Percentiles rank a stretch among this genome's conserved stretches.
Evolutionary conservation across 2,888 invertebrate genomes (phyloP).

Genomic region (Andrena dorsata): DNA sequence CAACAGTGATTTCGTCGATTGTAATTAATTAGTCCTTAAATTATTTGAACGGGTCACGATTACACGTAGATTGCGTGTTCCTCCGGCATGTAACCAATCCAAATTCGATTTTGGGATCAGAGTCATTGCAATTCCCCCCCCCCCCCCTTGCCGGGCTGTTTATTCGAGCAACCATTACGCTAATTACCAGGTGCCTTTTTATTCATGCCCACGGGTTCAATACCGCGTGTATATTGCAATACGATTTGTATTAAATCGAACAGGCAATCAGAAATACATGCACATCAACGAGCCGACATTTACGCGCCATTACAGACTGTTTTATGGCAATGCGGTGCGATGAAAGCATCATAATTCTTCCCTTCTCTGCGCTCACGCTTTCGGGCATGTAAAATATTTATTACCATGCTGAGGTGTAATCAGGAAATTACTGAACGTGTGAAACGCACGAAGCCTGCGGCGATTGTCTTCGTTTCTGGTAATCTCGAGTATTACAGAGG

Average conservation of each 20-base stretch:
- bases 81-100: neutral
- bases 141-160: neutral
- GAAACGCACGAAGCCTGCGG: neutral
- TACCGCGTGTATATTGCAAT: neutral
- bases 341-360: neutral
- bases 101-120: slow-evolving; percentile 6
- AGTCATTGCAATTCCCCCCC: neutral
- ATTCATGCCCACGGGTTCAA: neutral
- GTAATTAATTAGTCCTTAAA: slow-evolving; percentile 42
- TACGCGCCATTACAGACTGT: neutral
- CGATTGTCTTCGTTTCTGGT: neutral
- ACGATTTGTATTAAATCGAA: neutral
- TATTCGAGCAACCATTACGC: slow-evolving; percentile 3
- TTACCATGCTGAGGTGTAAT: neutral
- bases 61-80: neutral
- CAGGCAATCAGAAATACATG: slow-evolving; percentile 8
- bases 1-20: slow-evolving; percentile 29
- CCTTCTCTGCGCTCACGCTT: neutral
- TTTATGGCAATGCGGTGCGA: neutral
- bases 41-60: slow-evolving; percentile 14
- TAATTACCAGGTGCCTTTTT: slow-evolving; percentile 18
- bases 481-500: neutral
- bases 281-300: neutral
- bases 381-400: neutral
- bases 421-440: neutral